A percentile compares a stretch with the other conserved stretches of the same genome.
Evolutionary conservation across 2,888 invertebrate species (phyloP).

Genomic region (Drosophila antonietae): DNA sequence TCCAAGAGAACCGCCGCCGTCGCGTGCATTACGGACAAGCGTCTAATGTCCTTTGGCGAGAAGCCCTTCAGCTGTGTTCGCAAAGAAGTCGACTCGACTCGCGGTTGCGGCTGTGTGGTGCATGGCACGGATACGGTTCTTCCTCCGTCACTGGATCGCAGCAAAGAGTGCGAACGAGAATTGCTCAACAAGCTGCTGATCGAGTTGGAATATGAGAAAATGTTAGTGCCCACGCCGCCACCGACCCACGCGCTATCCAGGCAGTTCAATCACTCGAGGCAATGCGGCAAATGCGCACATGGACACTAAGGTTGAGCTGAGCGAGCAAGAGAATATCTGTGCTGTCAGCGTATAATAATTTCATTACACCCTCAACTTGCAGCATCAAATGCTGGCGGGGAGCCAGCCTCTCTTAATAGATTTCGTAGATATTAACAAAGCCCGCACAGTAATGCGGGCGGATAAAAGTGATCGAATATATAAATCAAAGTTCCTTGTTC

Average conservation of each 20-base stretch:
- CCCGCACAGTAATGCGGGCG: constrained; percentile 83
- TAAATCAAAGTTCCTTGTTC: constrained; percentile 59
- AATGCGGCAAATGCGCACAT: constrained; percentile 85
- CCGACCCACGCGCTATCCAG: constrained; percentile 6
- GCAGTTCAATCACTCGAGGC: constrained; percentile 4
- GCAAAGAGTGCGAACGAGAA: constrained; percentile 29
- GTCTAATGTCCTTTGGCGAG: constrained; percentile 53
- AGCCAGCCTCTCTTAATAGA: neutral
- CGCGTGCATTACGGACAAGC: constrained; percentile 55
- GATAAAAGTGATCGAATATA: constrained; percentile 39
- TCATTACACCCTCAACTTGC: neutral
- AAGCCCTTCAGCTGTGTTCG: constrained; percentile 48
- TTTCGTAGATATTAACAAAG: constrained; percentile 87
- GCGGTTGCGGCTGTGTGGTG: constrained; percentile 40
- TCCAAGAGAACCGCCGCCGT: constrained; percentile 42
- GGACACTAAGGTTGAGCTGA: neutral
- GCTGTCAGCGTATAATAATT: no score
- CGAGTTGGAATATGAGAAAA: constrained; percentile 36
- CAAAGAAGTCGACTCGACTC: neutral
- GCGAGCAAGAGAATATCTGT: no score
- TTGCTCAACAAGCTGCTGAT: constrained; percentile 34
- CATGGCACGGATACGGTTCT: constrained; percentile 13
- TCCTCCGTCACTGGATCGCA: constrained; percentile 6
- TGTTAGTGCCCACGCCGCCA: constrained; percentile 44
- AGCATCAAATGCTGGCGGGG: neutral